Evolutionary conservation across 2,888 invertebrate genomes (phyloP).

Genomic region (Alitta virens): DNA sequence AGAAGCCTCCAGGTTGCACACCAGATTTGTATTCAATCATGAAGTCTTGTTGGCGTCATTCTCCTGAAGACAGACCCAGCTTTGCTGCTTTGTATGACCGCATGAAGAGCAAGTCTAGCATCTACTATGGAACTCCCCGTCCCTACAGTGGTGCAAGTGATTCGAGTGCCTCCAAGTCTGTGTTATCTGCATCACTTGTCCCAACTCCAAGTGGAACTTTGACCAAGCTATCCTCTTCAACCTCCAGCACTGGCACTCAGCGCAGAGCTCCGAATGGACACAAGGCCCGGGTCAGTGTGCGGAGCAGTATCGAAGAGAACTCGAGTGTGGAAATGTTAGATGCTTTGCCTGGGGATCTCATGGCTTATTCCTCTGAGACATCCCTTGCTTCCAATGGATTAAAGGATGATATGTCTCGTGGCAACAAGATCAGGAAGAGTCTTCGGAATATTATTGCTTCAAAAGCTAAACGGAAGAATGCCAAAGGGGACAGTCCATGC

Average conservation of each 20-base stretch:
- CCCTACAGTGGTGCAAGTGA: slow-evolving; percentile 1
- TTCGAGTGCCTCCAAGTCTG: not conserved
- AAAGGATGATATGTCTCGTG: slow-evolving; percentile 27
- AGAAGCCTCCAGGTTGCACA: slow-evolving; percentile 30
- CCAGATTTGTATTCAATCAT: slow-evolving; percentile 28
- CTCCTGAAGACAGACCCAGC: slow-evolving; percentile 26
- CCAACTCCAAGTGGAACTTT: slow-evolving; percentile 2
- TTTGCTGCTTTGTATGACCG: slow-evolving; percentile 27
- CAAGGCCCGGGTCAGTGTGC: not conserved
- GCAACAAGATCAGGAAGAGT: slow-evolving; percentile 30
- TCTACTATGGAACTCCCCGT: slow-evolving; percentile 28
- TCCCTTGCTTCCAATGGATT: slow-evolving; percentile 11
- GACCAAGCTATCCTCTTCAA: slow-evolving; percentile 3
- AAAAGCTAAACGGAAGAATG: slow-evolving; percentile 9
- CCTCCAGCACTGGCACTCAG: slow-evolving; percentile 1
- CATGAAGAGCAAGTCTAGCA: slow-evolving; percentile 31
- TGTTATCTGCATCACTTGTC: not conserved
- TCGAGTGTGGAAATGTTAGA: not conserved
- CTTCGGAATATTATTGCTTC: slow-evolving; percentile 27
- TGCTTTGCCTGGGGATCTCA: not conserved
- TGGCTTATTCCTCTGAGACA: slow-evolving; percentile 24
- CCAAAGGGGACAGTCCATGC: not conserved
- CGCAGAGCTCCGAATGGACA: not conserved
- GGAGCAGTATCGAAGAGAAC: slow-evolving; percentile 1
- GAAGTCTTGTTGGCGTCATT: slow-evolving; percentile 29